Base-by-base conservation (phyloP, 37 sponge, comb jelly and placozoan genomes). In the Spongia lamella region DNA sequence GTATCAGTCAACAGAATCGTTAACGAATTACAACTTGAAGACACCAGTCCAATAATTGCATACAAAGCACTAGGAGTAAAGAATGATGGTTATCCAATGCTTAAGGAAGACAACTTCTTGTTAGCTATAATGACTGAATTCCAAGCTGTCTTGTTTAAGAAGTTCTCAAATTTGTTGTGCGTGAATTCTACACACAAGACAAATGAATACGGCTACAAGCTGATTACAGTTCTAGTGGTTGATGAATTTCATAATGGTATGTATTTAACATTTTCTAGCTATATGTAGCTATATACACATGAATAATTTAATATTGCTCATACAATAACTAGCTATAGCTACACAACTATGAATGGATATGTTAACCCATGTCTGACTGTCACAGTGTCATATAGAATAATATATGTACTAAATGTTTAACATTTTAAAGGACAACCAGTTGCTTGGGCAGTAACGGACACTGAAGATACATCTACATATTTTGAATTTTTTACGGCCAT, bases 171-270 rank as follows among this genome's bases (percentile, higher is more conserved):
- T 43, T 5, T 47, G 6, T 7, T 38, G 9, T 68, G 70, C 21
- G 27, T 68, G 6, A 51, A 72, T 55, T 64, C 66, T 4, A 64
- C 66, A 34, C 66, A 64, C 66, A 72, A 72, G 34, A 72, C 69
- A 4, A 72, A 72, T 52, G 56, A 53, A 17, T 72, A 72, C 53
- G 72, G 56, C 22, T 72, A 53, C 34, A 53, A 72, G 7, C 56
- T 72, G 54, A 35, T 52, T 25, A 72, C 56, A 30, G 7, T 72
- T 51, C 36, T 72, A 53, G 70, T 68, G 7, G 25, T 30, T 3
- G 56, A 72, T 72, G 72, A 72, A 49, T 72, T 25, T 33, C 51
- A 54, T 40, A 68, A 68, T 68, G 70, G 52, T 68, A 38, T 40
- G 50, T 15, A 30, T 34, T 35, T n/a, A n/a, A n/a, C n/a, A n/a